Evolutionary conservation across 2,797 vertebrate genomes (phyloP).

Genomic region (Merluccius polli): DNA sequence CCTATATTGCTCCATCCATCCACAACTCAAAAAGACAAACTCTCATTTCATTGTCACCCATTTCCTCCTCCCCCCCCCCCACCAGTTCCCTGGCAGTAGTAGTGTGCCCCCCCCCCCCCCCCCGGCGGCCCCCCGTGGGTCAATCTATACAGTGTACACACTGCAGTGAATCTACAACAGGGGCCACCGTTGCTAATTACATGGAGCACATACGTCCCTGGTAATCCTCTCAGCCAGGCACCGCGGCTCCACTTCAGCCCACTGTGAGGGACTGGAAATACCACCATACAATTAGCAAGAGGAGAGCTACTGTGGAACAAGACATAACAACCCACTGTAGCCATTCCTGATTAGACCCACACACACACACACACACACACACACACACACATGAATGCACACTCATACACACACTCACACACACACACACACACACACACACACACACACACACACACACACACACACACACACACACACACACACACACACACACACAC

Average conservation of each 20-base stretch:
- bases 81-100: conserved; percentile 27
- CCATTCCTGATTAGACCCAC: not conserved
- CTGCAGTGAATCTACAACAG: conserved; percentile 43
- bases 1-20: not conserved
- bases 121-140: conserved; percentile 37
- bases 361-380: not conserved
- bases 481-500: not conserved
- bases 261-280: conserved; percentile 38
- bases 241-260: conserved; percentile 35
- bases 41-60: not conserved
- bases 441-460: not conserved
- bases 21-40: conserved; percentile 1
- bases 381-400: not conserved
- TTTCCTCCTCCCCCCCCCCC: conserved; percentile 15
- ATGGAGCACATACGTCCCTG: conserved; percentile 42
- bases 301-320: conserved; percentile 23
- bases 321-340: conserved; percentile 5
- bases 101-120: conserved; percentile 16
- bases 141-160: conserved; percentile 42
- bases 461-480: not conserved
- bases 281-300: conserved; percentile 39
- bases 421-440: not conserved
- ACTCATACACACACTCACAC: not conserved
- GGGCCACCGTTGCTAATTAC: conserved; percentile 57
- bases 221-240: conserved; percentile 56